Evolutionary conservation across 2,797 vertebrate genomes (phyloP), one percentile per base, ranked within the genome.

Genomic region (Mico argentatus): DNA sequence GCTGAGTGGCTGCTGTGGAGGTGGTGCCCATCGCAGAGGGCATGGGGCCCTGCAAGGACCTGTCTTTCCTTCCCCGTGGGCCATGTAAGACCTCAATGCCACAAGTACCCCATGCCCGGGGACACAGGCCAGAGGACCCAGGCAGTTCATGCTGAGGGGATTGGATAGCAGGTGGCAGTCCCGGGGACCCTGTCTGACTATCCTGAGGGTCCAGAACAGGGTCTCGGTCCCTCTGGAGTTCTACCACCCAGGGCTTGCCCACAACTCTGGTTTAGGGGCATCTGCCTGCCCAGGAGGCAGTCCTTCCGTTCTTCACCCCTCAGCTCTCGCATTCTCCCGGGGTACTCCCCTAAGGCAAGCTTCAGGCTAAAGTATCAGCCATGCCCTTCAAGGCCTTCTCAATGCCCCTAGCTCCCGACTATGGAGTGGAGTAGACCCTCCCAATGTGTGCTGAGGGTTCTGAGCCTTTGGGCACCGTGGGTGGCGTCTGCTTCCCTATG

Each of bases 271-370:
- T 72, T 67, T 50, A 24, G 4, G 17, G 9, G 2, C 5, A 27
- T 46, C 13, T 13, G 27, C 36, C 27, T 1, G 1, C 15, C 8
- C 1, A 3, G 20, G 19, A 84, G 52, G 11, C 39, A 1, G 0
- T 50, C 50, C 22, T n/a, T 55, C 70, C 6, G 0, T 22, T 52
- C 39, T 24, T 39, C 0, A 1, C 7, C 27, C 15, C 17, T 20
- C 4, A 2, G 4, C 8, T 13, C 41, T 36, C 33, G 5, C 4
- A 1, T 33, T 9, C 80, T 48, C 44, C 44, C 2, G 2, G 61
- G 26, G 10, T 5, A 7, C 36, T 55, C 12, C 11, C 14, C 7
- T 1, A 17, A 24, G 20, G 39, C 20, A 17, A 70, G 24, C 33
- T 14, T 10, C 22, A 26, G 59, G 30, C 24, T 13, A 3, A 26